These are phyloP conservation scores for Pachyseris speciosa DNA, from an alignment of 64 coral and sea anemone species.

Conservation along the genomic window DNA sequence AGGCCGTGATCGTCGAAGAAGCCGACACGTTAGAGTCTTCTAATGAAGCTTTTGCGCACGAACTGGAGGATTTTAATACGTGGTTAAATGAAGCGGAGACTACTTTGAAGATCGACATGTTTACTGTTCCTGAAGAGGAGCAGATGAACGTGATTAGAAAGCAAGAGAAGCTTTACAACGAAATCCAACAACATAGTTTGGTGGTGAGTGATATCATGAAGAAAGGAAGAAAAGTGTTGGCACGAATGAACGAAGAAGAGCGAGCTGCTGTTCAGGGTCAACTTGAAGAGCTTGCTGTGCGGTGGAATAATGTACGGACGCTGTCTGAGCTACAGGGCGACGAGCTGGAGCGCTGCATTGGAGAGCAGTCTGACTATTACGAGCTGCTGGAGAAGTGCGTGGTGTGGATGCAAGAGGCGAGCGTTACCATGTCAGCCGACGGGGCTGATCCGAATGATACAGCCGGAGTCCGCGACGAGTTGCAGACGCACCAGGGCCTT, in stretches of 20 bases:
- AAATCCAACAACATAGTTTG: slow-evolving; percentile 76
- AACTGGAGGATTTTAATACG: slow-evolving; percentile 56
- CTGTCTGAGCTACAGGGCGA: slow-evolving; percentile 69
- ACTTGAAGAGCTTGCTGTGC: slow-evolving; percentile 43
- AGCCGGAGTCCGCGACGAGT: slow-evolving; percentile 52
- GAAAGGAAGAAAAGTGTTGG: slow-evolving; percentile 10
- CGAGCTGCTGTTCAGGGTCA: slow-evolving; percentile 48
- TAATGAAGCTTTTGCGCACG: slow-evolving; percentile 46
- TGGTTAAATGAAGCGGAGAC: slow-evolving; percentile 81
- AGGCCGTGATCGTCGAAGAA: slow-evolving; percentile 35
- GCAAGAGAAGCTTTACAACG: slow-evolving; percentile 67
- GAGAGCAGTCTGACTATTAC: slow-evolving; percentile 87
- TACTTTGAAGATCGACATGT: slow-evolving; percentile 83
- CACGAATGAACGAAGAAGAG: slow-evolving; percentile 55
- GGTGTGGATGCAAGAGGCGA: slow-evolving; percentile 84
- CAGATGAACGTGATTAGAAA: slow-evolving; percentile 90
- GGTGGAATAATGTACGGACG: slow-evolving; percentile 72
- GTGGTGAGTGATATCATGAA: slow-evolving; percentile 57
- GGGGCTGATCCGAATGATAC: slow-evolving; percentile 40
- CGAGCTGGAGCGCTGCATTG: slow-evolving; percentile 87
- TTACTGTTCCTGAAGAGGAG: slow-evolving; percentile 81
- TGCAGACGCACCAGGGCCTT: slow-evolving; percentile 64
- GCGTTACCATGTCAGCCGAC: slow-evolving; percentile 48
- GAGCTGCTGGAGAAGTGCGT: slow-evolving; percentile 85
- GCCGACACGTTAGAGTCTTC: not conserved